Percentiles rank a stretch among this genome's conserved stretches.
These are phyloP conservation scores for Lithobates pipiens DNA, from an alignment of 2,797 vertebrate genomes.

Conservation along the genomic window DNA sequence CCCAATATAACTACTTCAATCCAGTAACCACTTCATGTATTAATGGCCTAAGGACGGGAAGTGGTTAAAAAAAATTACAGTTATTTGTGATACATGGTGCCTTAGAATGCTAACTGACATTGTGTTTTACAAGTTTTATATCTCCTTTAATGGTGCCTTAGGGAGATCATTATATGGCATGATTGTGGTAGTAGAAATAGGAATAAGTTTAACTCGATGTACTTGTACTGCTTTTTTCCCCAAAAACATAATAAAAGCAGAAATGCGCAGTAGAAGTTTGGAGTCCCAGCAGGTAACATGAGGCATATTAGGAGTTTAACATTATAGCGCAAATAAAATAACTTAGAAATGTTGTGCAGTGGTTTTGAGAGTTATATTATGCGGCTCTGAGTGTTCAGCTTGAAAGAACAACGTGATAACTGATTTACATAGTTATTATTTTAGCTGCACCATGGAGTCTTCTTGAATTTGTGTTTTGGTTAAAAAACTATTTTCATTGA, in stretches of 20 bases:
- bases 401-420: slow-evolving; percentile 10
- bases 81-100: no score
- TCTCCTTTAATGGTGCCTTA: no score
- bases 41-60: no score
- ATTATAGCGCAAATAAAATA: slow-evolving; percentile 31
- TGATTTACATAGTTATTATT: slow-evolving; percentile 46
- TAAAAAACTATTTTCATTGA: neutral
- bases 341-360: neutral
- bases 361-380: slow-evolving; percentile 31
- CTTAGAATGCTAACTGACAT: no score
- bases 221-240: neutral
- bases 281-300: slow-evolving; percentile 21
- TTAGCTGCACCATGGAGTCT: neutral
- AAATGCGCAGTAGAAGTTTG: neutral
- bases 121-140: no score
- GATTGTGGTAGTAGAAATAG: no score
- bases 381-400: slow-evolving; percentile 21
- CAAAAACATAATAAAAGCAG: no score
- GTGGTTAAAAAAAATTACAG: no score
- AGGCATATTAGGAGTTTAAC: neutral
- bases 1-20: no score
- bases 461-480: neutral
- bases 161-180: no score
- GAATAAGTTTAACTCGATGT: neutral
- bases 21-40: no score